These are phyloP conservation scores for Drosophila phalerata DNA, from an alignment of 2,888 invertebrate genomes.

Conservation along the genomic window DNA sequence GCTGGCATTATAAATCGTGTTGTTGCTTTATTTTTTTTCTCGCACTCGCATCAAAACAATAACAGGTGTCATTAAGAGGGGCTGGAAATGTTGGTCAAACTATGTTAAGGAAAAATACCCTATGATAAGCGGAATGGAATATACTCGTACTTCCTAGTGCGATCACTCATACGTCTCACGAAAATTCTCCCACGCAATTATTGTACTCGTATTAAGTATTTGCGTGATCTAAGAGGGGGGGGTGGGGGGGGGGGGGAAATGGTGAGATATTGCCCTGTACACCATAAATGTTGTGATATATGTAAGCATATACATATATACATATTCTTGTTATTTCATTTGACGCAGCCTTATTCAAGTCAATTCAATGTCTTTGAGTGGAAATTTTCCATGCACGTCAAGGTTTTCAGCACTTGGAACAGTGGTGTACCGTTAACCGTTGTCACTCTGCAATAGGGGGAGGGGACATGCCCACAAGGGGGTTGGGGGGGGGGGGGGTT, in stretches of 20 bases:
- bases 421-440: conserved; percentile 21
- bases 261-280: not conserved
- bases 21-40: conserved; percentile 8
- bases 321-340: conserved; percentile 21
- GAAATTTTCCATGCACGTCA: conserved; percentile 66
- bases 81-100: conserved; percentile 1
- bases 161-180: not conserved
- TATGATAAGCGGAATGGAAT: conserved; percentile 20
- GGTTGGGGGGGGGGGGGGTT: not conserved
- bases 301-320: conserved; percentile 1
- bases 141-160: conserved; percentile 11
- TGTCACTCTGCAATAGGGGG: conserved; percentile 24
- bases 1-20: conserved; percentile 22
- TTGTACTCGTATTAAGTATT: conserved; percentile 5
- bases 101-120: conserved; percentile 21
- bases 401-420: conserved; percentile 33
- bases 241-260: not conserved
- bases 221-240: not conserved
- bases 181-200: conserved; percentile 20
- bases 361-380: conserved; percentile 63
- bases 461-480: not conserved
- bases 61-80: not conserved
- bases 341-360: conserved; percentile 29
- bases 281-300: conserved; percentile 22
- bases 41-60: not conserved